Conservation (phyloP, 2,888 invertebrate species). For the Drosophila kuntzei region DNA sequence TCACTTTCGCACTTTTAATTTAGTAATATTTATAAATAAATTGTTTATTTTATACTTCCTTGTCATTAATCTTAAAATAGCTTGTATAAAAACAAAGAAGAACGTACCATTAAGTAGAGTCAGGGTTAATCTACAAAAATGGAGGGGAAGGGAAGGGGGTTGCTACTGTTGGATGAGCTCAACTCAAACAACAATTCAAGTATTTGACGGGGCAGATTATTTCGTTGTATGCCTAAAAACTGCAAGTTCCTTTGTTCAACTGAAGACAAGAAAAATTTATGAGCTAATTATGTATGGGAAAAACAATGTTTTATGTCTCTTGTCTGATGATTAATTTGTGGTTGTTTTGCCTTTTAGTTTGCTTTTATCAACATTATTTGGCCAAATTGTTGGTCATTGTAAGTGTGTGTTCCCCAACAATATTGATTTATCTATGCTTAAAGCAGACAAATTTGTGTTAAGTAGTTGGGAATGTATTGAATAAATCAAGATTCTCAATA, state of each 20-base stretch:
- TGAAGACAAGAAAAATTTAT: constrained; percentile 60
- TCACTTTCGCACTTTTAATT: constrained; percentile 44
- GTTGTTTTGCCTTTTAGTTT: constrained; percentile 26
- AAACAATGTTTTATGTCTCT: constrained; percentile 65
- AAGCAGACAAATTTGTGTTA: constrained; percentile 1
- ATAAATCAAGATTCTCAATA: not conserved
- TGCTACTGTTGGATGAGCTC: constrained; percentile 56
- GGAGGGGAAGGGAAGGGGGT: not conserved
- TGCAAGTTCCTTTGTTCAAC: constrained; percentile 47
- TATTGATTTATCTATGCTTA: constrained; percentile 39
- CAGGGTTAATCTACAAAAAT: constrained; percentile 46
- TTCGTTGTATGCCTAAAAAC: constrained; percentile 46
- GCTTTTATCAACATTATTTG: constrained; percentile 22
- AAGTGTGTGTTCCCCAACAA: constrained; percentile 6
- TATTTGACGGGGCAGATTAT: constrained; percentile 49
- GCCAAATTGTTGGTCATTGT: constrained; percentile 19
- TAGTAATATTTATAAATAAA: constrained; percentile 31
- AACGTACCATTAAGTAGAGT: constrained; percentile 50
- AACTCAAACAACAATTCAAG: constrained; percentile 38
- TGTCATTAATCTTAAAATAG: constrained; percentile 55
- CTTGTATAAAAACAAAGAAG: constrained; percentile 24
- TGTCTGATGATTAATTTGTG: constrained; percentile 37
- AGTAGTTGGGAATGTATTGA: not conserved
- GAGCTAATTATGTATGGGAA: constrained; percentile 68
- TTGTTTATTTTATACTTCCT: constrained; percentile 44